A percentile compares a stretch with the other conserved stretches of the same genome.
These are phyloP conservation scores for Tribolium madens DNA, from an alignment of 1,140 invertebrate species.

Conservation along the genomic window DNA sequence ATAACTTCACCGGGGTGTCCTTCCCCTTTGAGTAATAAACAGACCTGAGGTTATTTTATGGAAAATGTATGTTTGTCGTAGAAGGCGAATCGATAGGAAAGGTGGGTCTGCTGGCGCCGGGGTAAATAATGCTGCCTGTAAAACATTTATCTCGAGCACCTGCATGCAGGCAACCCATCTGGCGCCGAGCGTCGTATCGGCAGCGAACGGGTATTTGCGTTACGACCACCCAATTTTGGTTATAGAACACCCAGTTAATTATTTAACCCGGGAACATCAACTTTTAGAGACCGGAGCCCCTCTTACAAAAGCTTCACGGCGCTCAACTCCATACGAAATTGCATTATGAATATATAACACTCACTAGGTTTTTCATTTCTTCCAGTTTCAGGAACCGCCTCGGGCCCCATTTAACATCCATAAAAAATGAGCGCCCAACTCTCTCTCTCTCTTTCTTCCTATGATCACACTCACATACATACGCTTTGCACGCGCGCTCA, in stretches of 20 bases:
- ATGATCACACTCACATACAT: too few species aligned
- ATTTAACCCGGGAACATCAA: conserved; percentile 31
- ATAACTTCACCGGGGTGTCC: conserved; percentile 23
- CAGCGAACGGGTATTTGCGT: conserved; percentile 16
- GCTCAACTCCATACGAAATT: conserved; percentile 33
- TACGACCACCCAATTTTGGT: conserved; percentile 34
- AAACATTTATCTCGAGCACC: conserved; percentile 60
- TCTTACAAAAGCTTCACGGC: conserved; percentile 4
- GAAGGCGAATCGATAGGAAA: conserved; percentile 50
- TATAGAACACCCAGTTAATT: conserved; percentile 27
- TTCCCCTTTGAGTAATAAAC: conserved; percentile 36
- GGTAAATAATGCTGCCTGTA: conserved; percentile 55
- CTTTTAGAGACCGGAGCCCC: conserved; percentile 13
- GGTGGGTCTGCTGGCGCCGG: conserved; percentile 46
- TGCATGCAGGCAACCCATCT: conserved; percentile 57
- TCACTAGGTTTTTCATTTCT: conserved; percentile 39
- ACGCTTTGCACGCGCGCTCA: neutral
- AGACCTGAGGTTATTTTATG: conserved; percentile 40
- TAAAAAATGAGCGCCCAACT: conserved; percentile 32
- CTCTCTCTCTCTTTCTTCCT: too few species aligned
- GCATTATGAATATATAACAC: conserved; percentile 39
- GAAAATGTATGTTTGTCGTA: conserved; percentile 35
- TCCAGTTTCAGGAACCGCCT: conserved; percentile 29
- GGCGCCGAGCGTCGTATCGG: conserved; percentile 44
- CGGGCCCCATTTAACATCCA: conserved; percentile 36